Percentiles rank a stretch among this genome's conserved stretches.
These are phyloP conservation scores for Eristalis arbustorum DNA, from an alignment of 2,888 invertebrate species.

Conservation along the genomic window DNA sequence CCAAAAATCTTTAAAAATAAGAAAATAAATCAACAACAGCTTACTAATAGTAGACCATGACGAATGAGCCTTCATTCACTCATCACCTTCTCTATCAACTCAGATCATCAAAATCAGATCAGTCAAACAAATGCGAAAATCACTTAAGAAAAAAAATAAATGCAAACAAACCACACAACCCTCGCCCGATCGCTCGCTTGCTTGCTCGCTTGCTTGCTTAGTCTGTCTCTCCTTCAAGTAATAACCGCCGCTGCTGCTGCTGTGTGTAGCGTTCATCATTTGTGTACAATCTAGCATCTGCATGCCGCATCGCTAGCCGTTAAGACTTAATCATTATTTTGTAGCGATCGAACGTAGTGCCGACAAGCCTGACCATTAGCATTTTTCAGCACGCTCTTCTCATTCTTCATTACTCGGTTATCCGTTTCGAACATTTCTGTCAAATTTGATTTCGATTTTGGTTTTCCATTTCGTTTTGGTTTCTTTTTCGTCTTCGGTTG, in stretches of 20 bases:
- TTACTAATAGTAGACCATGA: constrained; percentile 29
- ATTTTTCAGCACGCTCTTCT: constrained; percentile 53
- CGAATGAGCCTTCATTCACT: constrained; percentile 29
- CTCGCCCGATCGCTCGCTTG: not conserved
- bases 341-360: not conserved
- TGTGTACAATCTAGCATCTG: constrained; percentile 4
- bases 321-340: not conserved
- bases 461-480: not conserved
- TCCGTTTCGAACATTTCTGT: constrained; percentile 2
- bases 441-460: not conserved
- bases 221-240: not conserved
- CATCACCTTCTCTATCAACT: constrained; percentile 12
- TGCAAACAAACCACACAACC: constrained; percentile 5
- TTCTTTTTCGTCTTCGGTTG: not conserved
- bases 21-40: constrained; percentile 25
- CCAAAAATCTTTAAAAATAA: constrained; percentile 10
- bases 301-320: constrained; percentile 42
- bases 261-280: constrained; percentile 39
- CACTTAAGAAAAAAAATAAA: constrained; percentile 71
- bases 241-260: not conserved
- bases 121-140: constrained; percentile 79
- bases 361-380: not conserved
- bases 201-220: not conserved
- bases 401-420: constrained; percentile 42
- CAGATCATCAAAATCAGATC: constrained; percentile 55